These are phyloP conservation scores for Volucella inanis DNA, from an alignment of 2,888 invertebrate genomes.

Conservation along the genomic window DNA sequence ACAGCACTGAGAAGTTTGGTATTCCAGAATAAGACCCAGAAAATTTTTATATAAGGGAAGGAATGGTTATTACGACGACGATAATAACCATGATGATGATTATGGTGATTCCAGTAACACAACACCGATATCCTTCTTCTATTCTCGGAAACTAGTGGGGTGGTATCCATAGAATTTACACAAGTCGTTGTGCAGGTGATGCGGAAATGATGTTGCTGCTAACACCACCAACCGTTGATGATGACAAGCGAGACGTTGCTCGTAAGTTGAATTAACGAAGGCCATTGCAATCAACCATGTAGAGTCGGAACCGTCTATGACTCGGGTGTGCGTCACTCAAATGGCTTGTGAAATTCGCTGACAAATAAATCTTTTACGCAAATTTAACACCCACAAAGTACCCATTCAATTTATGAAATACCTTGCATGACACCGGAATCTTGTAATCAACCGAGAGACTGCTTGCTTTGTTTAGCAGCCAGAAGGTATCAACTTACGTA, in stretches of 20 bases:
- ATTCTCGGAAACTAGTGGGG: background rate
- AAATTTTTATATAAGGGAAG: slow-evolving; percentile 48
- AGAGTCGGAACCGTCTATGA: background rate
- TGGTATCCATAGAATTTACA: background rate
- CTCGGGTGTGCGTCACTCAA: slow-evolving; percentile 31
- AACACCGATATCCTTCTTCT: background rate
- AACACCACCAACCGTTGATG: background rate
- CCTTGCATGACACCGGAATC: slow-evolving; percentile 2
- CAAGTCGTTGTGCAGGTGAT: slow-evolving; percentile 44
- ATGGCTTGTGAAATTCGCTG: slow-evolving; percentile 69
- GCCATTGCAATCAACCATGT: slow-evolving; percentile 17
- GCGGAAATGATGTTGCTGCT: slow-evolving; percentile 32
- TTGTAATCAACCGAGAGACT: slow-evolving; percentile 19
- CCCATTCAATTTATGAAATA: slow-evolving; percentile 52
- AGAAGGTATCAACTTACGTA: slow-evolving; percentile 21
- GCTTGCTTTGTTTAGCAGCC: slow-evolving; percentile 11
- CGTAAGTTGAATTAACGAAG: slow-evolving; percentile 6
- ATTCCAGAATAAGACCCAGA: slow-evolving; percentile 27
- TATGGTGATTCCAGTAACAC: slow-evolving; percentile 29
- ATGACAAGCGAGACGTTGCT: slow-evolving; percentile 28
- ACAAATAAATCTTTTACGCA: slow-evolving; percentile 71
- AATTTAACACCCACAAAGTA: slow-evolving; percentile 66
- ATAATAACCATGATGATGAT: slow-evolving; percentile 64
- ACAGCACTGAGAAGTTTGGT: background rate
- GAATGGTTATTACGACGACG: slow-evolving; percentile 50